A percentile compares a stretch with the other conserved stretches of the same genome.
Conservation (phyloP, 2,113 vertebrate genomes). For the Cephalopterus ornatus region DNA sequence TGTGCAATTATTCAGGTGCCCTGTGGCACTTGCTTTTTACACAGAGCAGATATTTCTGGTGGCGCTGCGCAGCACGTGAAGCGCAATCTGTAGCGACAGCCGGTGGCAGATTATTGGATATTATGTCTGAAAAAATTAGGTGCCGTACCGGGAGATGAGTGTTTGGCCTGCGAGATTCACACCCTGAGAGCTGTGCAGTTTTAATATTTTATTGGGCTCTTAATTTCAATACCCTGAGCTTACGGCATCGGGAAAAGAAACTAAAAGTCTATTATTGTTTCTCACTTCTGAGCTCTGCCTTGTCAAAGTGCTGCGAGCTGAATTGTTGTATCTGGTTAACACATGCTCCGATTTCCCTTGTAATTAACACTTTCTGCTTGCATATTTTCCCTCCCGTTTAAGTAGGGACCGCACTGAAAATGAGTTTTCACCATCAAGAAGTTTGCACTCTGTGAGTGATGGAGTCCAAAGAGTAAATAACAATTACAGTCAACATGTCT, state of each 20-base stretch:
- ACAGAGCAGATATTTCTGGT: background rate
- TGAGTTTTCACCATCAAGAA: background rate
- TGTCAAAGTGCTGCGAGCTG: conserved; percentile 35
- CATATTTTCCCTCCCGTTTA: background rate
- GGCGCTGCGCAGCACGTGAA: background rate
- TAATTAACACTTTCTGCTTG: conserved; percentile 49
- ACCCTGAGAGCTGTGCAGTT: conserved; percentile 35
- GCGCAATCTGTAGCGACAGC: background rate
- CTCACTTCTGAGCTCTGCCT: conserved; percentile 21
- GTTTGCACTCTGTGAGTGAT: background rate
- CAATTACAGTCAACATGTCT: background rate
- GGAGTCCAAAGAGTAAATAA: background rate
- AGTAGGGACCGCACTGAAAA: background rate
- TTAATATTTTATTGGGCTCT: conserved; percentile 60
- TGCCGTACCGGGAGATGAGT: conserved; percentile 23
- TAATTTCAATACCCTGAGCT: conserved; percentile 47
- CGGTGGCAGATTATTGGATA: conserved; percentile 53
- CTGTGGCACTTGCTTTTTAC: conserved; percentile 58
- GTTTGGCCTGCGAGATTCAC: conserved; percentile 56
- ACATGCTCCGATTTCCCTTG: conserved; percentile 32
- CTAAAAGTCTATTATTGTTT: conserved; percentile 42
- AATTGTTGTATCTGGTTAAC: conserved; percentile 58
- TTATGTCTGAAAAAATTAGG: conserved; percentile 58
- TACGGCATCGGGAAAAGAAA: conserved; percentile 54
- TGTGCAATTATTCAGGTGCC: conserved; percentile 54